phyloP scores from a whole-genome alignment of 1,140 invertebrate species.

The Scaptomyza hsui region DNA sequence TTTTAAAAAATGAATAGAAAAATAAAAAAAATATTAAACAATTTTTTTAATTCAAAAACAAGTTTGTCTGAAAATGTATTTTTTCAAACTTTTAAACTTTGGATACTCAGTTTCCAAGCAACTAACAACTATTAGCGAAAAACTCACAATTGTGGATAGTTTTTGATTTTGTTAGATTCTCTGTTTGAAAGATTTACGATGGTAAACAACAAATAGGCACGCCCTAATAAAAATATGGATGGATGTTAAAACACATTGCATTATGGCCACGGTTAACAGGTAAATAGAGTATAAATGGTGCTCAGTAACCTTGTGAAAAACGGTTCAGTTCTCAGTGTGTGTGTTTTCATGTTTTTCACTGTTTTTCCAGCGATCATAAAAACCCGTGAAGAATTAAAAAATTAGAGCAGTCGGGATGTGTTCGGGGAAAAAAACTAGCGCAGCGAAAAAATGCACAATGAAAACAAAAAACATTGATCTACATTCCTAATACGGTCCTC shows the following conservation, averaged over 20 bases:
- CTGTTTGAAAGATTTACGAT: constrained; percentile 25
- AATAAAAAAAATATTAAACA: too few species aligned
- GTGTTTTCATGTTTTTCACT: constrained; percentile 26
- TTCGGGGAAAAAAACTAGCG: constrained; percentile 79
- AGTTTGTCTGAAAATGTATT: neutral
- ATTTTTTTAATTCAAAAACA: too few species aligned
- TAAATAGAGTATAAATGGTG: constrained; percentile 57
- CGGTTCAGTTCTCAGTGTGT: neutral
- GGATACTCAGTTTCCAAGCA: neutral
- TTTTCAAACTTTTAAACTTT: neutral
- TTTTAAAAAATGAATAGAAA: too few species aligned
- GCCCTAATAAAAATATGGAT: constrained; percentile 53
- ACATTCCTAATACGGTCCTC: constrained; percentile 66
- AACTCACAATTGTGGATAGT: neutral
- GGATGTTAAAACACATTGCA: constrained; percentile 42
- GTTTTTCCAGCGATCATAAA: constrained; percentile 59
- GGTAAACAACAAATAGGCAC: constrained; percentile 3
- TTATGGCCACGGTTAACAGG: constrained; percentile 73
- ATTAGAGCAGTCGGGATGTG: constrained; percentile 67
- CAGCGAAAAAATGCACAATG: constrained; percentile 75
- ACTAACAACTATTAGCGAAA: neutral
- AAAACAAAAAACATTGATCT: constrained; percentile 79
- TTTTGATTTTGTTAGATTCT: neutral
- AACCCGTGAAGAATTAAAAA: constrained; percentile 78
- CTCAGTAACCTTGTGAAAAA: constrained; percentile 63